Conservation (phyloP, 2,113 vertebrate species). For the Callipepla squamata region DNA sequence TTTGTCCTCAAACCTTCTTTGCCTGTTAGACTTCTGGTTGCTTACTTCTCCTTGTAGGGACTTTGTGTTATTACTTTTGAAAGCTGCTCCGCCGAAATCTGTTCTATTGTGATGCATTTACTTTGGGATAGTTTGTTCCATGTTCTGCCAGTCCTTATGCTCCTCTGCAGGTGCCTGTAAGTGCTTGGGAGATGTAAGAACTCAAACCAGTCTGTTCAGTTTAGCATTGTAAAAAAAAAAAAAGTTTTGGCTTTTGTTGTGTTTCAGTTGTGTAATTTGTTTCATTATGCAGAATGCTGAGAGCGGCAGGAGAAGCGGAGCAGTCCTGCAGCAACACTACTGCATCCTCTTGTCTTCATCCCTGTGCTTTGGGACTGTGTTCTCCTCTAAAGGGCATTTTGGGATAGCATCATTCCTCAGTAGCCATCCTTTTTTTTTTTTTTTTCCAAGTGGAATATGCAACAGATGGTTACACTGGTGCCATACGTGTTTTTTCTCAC, state of each 20-base stretch:
- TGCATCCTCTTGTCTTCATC: neutral
- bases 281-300: neutral
- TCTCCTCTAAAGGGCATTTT: neutral
- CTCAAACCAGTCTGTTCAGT: conserved; percentile 20
- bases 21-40: neutral
- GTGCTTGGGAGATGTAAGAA: conserved; percentile 10
- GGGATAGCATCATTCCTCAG: neutral
- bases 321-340: neutral
- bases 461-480: conserved; percentile 17
- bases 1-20: neutral
- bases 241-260: neutral
- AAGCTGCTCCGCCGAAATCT: neutral
- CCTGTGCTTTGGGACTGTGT: neutral
- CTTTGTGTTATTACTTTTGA: neutral
- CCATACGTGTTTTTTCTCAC: neutral
- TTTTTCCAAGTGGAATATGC: neutral
- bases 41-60: neutral
- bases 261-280: neutral
- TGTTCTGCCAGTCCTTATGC: conserved; percentile 21
- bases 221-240: neutral
- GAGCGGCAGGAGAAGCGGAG: neutral
- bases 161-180: conserved; percentile 23
- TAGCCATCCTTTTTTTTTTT: neutral
- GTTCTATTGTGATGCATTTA: conserved; percentile 25
- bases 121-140: neutral